phyloP scores from a whole-genome alignment of 2,888 invertebrate genomes.

The Pachliopta kotzebuea region DNA sequence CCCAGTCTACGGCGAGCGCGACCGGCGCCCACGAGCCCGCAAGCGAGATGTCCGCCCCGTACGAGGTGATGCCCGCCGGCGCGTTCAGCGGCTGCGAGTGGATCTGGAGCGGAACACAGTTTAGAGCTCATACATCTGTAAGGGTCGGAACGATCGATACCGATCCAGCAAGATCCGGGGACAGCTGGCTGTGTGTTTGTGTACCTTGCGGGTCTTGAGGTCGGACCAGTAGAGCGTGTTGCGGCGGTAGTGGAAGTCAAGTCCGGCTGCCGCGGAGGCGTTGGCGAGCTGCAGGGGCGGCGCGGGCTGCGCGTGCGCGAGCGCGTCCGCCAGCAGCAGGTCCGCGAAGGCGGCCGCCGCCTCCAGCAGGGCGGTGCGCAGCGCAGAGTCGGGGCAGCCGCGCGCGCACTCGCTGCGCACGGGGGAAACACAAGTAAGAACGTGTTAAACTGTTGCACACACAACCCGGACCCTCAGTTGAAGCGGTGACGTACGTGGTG shows the following conservation, averaged over 20 bases:
- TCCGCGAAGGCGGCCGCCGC: slow-evolving; percentile 76
- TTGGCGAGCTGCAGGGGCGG: slow-evolving; percentile 86
- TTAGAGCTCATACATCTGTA: no score
- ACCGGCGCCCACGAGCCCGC: slow-evolving; percentile 95
- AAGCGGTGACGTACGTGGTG: slow-evolving; percentile 37
- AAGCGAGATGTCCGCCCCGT: slow-evolving; percentile 84
- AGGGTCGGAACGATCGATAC: no score
- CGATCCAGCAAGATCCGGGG: no score
- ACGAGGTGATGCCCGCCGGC: slow-evolving; percentile 61
- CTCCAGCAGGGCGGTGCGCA: slow-evolving; percentile 78
- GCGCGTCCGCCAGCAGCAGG: slow-evolving; percentile 86
- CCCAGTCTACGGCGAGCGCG: slow-evolving; percentile 97
- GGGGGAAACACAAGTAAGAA: no score
- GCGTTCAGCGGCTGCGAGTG: slow-evolving; percentile 80
- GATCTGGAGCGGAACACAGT: slow-evolving; percentile 61
- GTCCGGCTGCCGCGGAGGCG: slow-evolving; percentile 90
- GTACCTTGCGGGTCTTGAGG: slow-evolving; percentile 90
- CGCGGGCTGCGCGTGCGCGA: slow-evolving; percentile 84
- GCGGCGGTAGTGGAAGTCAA: slow-evolving; percentile 90
- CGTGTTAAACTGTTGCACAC: no score
- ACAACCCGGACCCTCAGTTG: no score
- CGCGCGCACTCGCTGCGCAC: slow-evolving; percentile 88
- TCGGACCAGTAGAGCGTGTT: slow-evolving; percentile 95
- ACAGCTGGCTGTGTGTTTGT: no score
- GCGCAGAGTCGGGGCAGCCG: slow-evolving; percentile 77